Conservation (phyloP, 2,113 vertebrate genomes). For the Myrmophylax atrothorax region DNA sequence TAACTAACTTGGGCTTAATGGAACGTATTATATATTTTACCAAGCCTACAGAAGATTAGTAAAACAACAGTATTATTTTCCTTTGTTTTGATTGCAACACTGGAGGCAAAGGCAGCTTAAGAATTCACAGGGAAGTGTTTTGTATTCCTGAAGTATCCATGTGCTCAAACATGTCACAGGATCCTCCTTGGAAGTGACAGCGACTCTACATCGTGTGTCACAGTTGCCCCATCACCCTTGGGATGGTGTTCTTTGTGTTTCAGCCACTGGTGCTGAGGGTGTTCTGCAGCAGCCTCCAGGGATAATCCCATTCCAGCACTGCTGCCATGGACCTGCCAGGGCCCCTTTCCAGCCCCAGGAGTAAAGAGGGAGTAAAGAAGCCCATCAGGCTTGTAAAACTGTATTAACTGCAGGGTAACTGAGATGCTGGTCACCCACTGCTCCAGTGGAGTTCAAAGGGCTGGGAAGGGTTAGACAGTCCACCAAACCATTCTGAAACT, state of each 20-base stretch:
- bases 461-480: accelerated
- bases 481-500: neutral
- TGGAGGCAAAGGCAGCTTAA: slow-evolving; percentile 29
- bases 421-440: neutral
- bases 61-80: slow-evolving; percentile 44
- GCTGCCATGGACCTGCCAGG: neutral
- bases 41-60: slow-evolving; percentile 19
- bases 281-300: no score
- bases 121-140: neutral
- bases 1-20: slow-evolving; percentile 61
- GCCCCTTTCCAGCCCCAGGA: neutral
- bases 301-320: neutral
- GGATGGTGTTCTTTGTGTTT: neutral
- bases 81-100: neutral
- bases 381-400: neutral
- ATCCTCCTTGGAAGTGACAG: neutral
- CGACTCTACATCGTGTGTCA: neutral
- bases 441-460: neutral
- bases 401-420: neutral
- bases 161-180: neutral
- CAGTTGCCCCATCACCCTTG: neutral
- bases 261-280: no score
- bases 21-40: slow-evolving; percentile 24
- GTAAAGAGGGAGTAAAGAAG: neutral
- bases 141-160: neutral